Evolutionary conservation across 2,888 invertebrate species (phyloP).

Genomic region (Tenthredo amoena): DNA sequence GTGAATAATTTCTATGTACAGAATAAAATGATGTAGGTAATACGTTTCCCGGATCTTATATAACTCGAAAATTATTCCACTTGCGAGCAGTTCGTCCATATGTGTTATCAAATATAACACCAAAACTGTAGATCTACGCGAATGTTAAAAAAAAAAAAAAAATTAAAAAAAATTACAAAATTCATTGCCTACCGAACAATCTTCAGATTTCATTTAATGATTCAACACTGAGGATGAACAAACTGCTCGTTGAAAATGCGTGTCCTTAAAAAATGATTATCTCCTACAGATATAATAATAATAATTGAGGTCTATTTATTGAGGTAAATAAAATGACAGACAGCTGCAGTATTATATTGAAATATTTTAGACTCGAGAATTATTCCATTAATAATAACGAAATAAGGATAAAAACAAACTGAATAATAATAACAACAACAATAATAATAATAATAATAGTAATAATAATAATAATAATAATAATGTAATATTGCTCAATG

Average conservation of each 20-base stretch:
- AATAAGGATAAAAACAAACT: background rate
- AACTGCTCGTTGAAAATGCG: background rate
- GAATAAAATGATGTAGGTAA: background rate
- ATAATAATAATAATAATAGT: constrained; percentile 8
- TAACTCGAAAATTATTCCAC: background rate
- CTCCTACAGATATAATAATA: background rate
- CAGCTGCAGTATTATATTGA: background rate
- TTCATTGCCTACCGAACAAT: background rate
- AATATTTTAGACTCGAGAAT: background rate
- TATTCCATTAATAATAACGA: background rate
- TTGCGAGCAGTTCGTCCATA: background rate
- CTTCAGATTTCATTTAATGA: background rate
- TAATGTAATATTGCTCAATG: constrained; percentile 26
- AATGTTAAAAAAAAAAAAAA: background rate
- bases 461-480: background rate
- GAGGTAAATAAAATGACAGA: background rate
- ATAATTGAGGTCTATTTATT: constrained; percentile 1
- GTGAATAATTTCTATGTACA: constrained; percentile 27
- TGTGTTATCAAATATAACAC: background rate
- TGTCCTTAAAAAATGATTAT: background rate
- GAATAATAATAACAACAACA: background rate
- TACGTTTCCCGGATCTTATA: background rate
- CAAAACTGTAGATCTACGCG: background rate
- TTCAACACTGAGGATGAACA: background rate
- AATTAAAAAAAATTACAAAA: background rate